Conservation (phyloP, 2,797 vertebrate genomes). For the Tarsius wallacei region DNA sequence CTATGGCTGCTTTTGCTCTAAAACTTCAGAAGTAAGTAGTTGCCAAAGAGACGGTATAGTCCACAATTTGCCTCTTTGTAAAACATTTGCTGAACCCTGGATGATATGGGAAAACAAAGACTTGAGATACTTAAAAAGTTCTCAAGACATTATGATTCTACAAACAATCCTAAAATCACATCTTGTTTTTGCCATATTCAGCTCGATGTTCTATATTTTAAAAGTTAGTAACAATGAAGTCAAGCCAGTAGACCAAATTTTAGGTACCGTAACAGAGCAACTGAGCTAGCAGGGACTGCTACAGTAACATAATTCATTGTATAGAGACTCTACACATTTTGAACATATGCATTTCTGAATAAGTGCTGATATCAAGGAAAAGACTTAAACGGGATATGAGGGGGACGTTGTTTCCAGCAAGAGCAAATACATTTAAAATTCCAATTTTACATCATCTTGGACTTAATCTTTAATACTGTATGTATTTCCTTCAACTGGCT, state of each 20-base stretch:
- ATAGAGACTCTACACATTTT: background rate
- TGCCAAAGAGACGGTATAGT: background rate
- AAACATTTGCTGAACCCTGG: background rate
- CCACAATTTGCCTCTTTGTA: background rate
- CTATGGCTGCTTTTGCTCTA: background rate
- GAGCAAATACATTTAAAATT: constrained; percentile 41
- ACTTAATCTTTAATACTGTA: constrained; percentile 19
- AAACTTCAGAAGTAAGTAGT: background rate
- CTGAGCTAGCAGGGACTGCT: background rate
- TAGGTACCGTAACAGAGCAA: background rate
- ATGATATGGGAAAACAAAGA: background rate
- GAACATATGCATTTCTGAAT: background rate
- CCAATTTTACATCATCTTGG: background rate
- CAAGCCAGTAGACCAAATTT: background rate
- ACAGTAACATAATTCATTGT: background rate
- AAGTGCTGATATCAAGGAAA: background rate
- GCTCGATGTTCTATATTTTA: background rate
- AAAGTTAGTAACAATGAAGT: constrained; percentile 39
- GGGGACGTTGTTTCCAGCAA: background rate
- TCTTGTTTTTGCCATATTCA: background rate
- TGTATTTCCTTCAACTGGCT: constrained; percentile 23
- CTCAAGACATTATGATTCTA: background rate
- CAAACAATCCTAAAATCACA: constrained; percentile 26
- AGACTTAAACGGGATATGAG: background rate
- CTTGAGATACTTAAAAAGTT: background rate